Evolutionary conservation across 2,888 invertebrate species (phyloP).

Genomic region (Escarpia spicata): DNA sequence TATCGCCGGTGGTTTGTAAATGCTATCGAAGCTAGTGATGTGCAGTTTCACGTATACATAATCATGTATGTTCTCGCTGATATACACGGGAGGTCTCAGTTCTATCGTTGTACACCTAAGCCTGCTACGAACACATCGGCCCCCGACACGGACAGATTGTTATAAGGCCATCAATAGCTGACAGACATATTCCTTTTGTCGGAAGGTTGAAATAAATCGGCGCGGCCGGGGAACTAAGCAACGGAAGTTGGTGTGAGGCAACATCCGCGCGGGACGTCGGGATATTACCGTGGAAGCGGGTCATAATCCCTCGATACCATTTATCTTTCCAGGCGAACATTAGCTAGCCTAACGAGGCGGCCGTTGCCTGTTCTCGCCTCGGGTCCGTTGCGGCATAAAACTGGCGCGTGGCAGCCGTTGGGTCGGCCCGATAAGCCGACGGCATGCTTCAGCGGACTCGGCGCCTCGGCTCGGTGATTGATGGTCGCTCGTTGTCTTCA

Average conservation of each 20-base stretch:
- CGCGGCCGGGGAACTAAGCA: neutral
- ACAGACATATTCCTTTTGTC: neutral
- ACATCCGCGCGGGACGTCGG: neutral
- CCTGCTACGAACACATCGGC: too few relatives aligned
- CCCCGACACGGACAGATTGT: too few relatives aligned
- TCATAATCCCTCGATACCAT: neutral
- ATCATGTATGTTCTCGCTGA: too few relatives aligned
- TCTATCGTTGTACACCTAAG: too few relatives aligned
- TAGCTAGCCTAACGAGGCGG: neutral
- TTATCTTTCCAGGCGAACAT: constrained; percentile 11
- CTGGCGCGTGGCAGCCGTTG: neutral
- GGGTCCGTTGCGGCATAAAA: neutral
- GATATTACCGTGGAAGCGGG: constrained; percentile 1
- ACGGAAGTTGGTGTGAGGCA: neutral
- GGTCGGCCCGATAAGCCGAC: neutral
- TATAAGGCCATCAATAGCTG: neutral
- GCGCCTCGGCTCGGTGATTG: neutral
- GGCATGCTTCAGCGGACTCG: neutral
- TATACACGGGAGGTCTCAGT: too few relatives aligned
- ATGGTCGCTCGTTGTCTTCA: neutral
- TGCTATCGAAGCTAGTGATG: too few relatives aligned
- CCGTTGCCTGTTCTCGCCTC: neutral
- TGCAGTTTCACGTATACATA: too few relatives aligned
- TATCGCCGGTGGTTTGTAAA: too few relatives aligned
- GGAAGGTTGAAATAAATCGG: neutral